These are phyloP conservation scores for Apeira syringaria DNA, from an alignment of 2,888 invertebrate genomes.

Conservation along the genomic window DNA sequence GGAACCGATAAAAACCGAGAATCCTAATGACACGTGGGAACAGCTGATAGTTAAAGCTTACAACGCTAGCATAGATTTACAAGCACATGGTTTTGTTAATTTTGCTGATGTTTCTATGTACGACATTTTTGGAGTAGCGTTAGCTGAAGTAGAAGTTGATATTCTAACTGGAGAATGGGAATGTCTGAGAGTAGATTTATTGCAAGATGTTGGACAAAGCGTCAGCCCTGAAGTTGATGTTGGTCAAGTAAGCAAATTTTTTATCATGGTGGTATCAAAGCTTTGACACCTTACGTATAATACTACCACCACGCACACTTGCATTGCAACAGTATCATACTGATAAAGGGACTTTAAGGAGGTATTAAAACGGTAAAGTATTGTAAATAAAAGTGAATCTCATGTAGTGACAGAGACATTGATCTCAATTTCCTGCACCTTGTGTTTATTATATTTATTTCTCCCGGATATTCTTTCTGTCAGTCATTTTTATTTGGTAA, in stretches of 20 bases:
- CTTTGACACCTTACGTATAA: no score
- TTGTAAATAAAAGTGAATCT: no score
- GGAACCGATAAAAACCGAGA: slow-evolving; percentile 58
- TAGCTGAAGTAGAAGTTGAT: slow-evolving; percentile 88
- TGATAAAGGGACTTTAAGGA: no score
- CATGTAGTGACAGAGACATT: no score
- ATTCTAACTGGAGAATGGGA: slow-evolving; percentile 87
- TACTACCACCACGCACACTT: no score
- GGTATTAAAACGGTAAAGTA: no score
- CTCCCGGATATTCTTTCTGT: no score
- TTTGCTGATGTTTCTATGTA: slow-evolving; percentile 37
- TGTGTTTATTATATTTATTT: no score
- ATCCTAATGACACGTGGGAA: slow-evolving; percentile 66
- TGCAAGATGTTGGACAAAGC: slow-evolving; percentile 86
- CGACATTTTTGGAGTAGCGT: slow-evolving; percentile 78
- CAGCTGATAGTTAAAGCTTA: slow-evolving; percentile 74
- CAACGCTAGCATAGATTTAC: slow-evolving; percentile 46
- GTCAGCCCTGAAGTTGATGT: slow-evolving; percentile 86
- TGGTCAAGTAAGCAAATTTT: slow-evolving; percentile 86
- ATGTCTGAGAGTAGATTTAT: slow-evolving; percentile 83
- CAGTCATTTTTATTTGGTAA: no score
- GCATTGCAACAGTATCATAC: no score
- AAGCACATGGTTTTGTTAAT: slow-evolving; percentile 44
- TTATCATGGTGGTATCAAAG: no score
- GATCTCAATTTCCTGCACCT: no score